Conservation (phyloP, 2,888 invertebrate genomes). For the Cyaniris semiargus region DNA sequence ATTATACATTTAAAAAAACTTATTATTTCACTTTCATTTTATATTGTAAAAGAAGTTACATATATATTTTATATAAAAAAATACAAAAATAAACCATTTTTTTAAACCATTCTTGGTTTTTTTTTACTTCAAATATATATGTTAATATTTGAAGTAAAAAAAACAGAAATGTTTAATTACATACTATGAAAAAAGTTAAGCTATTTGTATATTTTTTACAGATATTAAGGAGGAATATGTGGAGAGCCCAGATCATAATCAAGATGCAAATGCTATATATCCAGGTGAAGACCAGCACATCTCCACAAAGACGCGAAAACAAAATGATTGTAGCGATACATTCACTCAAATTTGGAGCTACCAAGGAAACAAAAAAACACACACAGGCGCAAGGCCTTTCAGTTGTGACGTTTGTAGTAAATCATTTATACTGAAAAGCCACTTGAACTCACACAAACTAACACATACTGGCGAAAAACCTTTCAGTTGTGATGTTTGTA, state of each 20-base stretch:
- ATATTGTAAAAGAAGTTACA: too few species aligned
- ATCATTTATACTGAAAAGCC: neutral
- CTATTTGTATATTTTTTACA: neutral
- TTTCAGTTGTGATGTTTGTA: neutral
- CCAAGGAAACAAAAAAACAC: neutral
- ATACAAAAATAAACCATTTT: too few species aligned
- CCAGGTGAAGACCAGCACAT: neutral
- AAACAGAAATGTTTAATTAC: too few species aligned
- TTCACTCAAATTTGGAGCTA: neutral
- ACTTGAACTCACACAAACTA: conserved; percentile 9
- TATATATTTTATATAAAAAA: too few species aligned
- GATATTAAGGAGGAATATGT: neutral
- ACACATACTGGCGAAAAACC: neutral
- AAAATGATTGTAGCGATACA: neutral
- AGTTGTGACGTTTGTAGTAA: conserved; percentile 2
- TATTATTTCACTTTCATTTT: too few species aligned
- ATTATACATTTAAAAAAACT: too few species aligned
- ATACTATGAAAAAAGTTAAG: too few species aligned
- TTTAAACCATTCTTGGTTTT: too few species aligned
- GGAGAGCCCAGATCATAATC: neutral
- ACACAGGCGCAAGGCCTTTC: neutral
- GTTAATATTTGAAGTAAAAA: too few species aligned
- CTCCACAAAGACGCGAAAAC: neutral
- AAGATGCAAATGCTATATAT: neutral
- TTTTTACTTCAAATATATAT: too few species aligned